Percentiles rank a stretch among this genome's conserved stretches.
Evolutionary conservation across 23 tunicate genomes (phyloP).

Genomic region (Styela clava): DNA sequence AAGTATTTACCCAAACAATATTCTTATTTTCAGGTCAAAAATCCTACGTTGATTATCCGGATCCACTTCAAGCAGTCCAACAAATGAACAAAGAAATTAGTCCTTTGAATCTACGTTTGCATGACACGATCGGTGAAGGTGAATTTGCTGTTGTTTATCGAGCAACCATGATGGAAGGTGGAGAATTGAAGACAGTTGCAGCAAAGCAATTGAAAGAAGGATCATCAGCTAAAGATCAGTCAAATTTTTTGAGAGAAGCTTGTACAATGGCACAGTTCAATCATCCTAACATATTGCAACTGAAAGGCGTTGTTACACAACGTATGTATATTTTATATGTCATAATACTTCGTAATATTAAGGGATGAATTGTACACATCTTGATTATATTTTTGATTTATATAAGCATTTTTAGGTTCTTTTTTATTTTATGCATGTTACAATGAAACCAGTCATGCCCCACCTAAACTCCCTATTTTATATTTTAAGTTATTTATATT

Average conservation of each 20-base stretch:
- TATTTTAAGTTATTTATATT: no score
- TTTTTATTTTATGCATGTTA: no score
- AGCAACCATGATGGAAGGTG: conserved; percentile 29
- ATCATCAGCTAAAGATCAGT: conserved; percentile 44
- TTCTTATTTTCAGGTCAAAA: not conserved
- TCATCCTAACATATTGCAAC: conserved; percentile 66
- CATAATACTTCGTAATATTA: not conserved
- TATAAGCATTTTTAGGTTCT: no score
- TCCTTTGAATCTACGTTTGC: conserved; percentile 27
- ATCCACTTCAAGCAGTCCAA: conserved; percentile 39
- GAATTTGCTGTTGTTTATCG: conserved; percentile 79
- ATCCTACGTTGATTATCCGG: conserved; percentile 81
- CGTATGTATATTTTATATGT: conserved; percentile 19
- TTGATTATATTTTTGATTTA: not conserved
- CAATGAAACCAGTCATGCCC: not conserved
- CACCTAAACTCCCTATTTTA: no score
- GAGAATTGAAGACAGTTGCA: conserved; percentile 43
- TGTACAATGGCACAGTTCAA: conserved; percentile 83
- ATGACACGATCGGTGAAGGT: conserved; percentile 72
- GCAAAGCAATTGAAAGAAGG: conserved; percentile 60
- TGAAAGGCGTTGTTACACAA: conserved; percentile 85
- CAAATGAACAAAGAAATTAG: conserved; percentile 35
- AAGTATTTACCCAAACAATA: not conserved
- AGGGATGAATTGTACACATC: no score
- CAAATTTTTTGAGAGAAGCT: conserved; percentile 78